phyloP scores from a whole-genome alignment of 2,888 invertebrate species.

The Stramonita haemastoma region DNA sequence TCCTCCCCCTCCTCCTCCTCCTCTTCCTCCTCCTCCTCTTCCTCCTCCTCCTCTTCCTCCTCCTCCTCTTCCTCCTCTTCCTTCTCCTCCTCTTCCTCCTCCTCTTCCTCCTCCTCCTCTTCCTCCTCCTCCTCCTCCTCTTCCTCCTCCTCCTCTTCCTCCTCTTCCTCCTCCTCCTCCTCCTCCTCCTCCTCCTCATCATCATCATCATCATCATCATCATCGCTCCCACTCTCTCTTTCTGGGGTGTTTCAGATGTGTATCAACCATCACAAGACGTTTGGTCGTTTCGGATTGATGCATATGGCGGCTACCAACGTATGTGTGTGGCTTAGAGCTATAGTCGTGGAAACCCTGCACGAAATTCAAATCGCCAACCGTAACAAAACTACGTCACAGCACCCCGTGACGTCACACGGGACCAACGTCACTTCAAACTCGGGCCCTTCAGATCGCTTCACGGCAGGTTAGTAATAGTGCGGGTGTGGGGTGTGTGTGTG shows the following conservation, averaged over 20 bases:
- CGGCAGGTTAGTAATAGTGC: neutral
- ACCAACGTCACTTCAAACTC: neutral
- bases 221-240: neutral
- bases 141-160: too few relatives aligned
- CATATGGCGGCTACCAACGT: slow-evolving; percentile 97
- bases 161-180: too few relatives aligned
- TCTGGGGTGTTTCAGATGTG: slow-evolving; percentile 74
- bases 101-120: too few relatives aligned
- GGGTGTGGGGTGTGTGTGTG: neutral
- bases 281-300: slow-evolving; percentile 97
- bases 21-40: too few relatives aligned
- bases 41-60: too few relatives aligned
- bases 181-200: too few relatives aligned
- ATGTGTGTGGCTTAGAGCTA: slow-evolving; percentile 96
- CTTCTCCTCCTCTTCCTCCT: too few relatives aligned
- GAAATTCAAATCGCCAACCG: slow-evolving; percentile 82
- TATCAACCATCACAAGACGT: slow-evolving; percentile 96
- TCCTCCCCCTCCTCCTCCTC: too few relatives aligned
- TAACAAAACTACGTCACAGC: neutral
- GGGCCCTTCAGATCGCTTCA: neutral
- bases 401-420: neutral
- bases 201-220: too few relatives aligned
- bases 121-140: too few relatives aligned
- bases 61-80: too few relatives aligned
- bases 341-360: slow-evolving; percentile 96